Evolutionary conservation across 2,797 vertebrate species (phyloP), one percentile per base, ranked within the genome.

Genomic region (Oceanodroma leucorhoa): DNA sequence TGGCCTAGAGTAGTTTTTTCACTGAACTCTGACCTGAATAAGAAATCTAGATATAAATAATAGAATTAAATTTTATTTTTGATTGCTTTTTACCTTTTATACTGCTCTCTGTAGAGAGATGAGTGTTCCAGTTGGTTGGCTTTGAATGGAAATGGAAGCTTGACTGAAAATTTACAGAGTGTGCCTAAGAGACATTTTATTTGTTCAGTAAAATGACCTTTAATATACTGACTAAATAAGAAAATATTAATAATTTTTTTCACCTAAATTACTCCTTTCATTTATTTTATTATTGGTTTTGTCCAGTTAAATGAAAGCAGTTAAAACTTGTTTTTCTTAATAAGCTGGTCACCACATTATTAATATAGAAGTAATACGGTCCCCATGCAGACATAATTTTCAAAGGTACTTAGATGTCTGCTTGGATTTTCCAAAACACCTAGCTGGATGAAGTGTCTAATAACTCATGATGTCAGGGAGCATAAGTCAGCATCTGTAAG

Each of bases 401-500:
- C 90, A 81, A 85, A 67, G 45, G n/a, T 70, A 16, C 36, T 84
- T 70, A 27, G 9, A 73, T 19, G 23, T 77, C 72, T 95, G 48
- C 64, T 73, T 85, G 60, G 27, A 41, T 83, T 92, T 95, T 91
- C 64, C 67, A 66, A 70, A 89, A 87, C 87, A 91, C 62, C 58
- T 80, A 51, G 29, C 40, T 66, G 64, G 43, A 89, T 94, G 81
- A 93, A 91, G 67, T 77, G 71, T 73, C 83, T 89, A 84, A 79
- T 92, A 72, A 71, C 62, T 94, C 24, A 11, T 45, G 67, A 64
- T 87, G 57, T 87, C 85, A 95, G 43, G 30, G 79, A 83, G 84
- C 71, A 23, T n/a, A 89, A 65, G 71, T 62, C 84, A 94, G 79
- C 87, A 81, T 86, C 82, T 95, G 69, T 70, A 91, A 93, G 32